Base-by-base conservation (phyloP, 2,113 vertebrate genomes). In the Callaeas wilsoni region DNA sequence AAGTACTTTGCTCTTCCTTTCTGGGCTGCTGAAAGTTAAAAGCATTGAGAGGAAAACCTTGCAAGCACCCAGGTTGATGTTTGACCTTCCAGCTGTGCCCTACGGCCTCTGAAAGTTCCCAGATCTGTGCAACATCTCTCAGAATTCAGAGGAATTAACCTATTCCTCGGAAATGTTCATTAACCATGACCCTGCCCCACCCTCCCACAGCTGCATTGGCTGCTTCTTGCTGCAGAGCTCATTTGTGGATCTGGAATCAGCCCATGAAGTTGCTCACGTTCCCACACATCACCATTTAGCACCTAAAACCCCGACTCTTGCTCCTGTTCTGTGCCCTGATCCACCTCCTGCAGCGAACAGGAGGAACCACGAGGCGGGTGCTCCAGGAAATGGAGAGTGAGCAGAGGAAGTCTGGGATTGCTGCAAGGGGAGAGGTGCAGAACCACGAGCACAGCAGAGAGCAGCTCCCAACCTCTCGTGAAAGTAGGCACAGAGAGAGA, bases 1-100 rank as follows among this genome's bases (percentile, higher is more conserved):
- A 94, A 91, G 27, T 46, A 29, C 25, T 77, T 86, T 49, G n/a
- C 27, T 89, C 57, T 60, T 88, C 33, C 30, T 77, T 84, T 73
- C 42, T 37, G 16, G 42, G 20, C 82, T 81, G 30, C 41, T 70
- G 59, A 59, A 92, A 86, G 42, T 46, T 32, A 37, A 84, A 89
- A 94, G 22, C 32, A 35, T 9, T 9, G 46, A 83, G 10, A 80
- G 13, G 12, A 63, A 93, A 95, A 69, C 22, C 29, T 65, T 80
- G 37, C 37, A 57, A 84, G 27, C 11, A 56, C 23, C 33, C 25
- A 35, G 32, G 71, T 8, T 90, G 68, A 32, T 4, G 10, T 70
- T 81, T 87, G n/a, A 14, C 35, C 59, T 81, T 29, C 32, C 55
- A 65, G 15, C 37, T 73, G 70, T 33, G 9, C 41, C 57, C 41